phyloP scores from a whole-genome alignment of 2,888 invertebrate species.

The Drosophila paramelanica region DNA sequence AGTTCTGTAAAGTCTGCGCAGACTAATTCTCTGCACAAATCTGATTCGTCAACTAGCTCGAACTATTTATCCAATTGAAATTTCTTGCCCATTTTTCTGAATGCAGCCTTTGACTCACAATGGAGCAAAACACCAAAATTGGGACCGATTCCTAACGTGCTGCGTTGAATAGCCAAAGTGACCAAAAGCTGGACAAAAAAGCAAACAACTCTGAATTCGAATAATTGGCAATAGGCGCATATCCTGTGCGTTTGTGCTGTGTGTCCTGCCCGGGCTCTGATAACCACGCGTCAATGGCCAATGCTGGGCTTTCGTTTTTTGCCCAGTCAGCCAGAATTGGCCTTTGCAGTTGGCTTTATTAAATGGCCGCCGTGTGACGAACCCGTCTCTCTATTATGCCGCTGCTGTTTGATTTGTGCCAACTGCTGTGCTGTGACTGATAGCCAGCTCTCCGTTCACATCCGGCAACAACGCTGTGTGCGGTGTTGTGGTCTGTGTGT shows the following conservation, averaged over 20 bases:
- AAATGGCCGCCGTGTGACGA: constrained; percentile 48
- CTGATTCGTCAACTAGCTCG: too few species aligned
- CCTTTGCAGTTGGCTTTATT: constrained; percentile 42
- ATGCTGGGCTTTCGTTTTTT: constrained; percentile 40
- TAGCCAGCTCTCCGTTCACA: constrained; percentile 53
- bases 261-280: constrained; percentile 42
- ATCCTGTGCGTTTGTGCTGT: constrained; percentile 2
- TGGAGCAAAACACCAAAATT: constrained; percentile 9
- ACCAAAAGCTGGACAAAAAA: constrained; percentile 22
- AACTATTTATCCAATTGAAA: not conserved
- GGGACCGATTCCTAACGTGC: not conserved
- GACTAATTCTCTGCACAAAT: too few species aligned
- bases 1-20: too few species aligned
- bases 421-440: constrained; percentile 52
- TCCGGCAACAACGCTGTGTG: constrained; percentile 14
- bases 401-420: constrained; percentile 3
- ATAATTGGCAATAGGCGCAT: constrained; percentile 31
- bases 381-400: not conserved
- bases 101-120: constrained; percentile 2
- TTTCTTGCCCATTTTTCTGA: not conserved
- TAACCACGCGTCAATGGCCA: constrained; percentile 66
- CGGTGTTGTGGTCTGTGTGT: constrained; percentile 25
- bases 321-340: constrained; percentile 37
- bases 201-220: constrained; percentile 19
- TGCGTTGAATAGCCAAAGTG: not conserved